phyloP scores from a whole-genome alignment of 2,113 vertebrate species.

The Emydocephalus ijimae region DNA sequence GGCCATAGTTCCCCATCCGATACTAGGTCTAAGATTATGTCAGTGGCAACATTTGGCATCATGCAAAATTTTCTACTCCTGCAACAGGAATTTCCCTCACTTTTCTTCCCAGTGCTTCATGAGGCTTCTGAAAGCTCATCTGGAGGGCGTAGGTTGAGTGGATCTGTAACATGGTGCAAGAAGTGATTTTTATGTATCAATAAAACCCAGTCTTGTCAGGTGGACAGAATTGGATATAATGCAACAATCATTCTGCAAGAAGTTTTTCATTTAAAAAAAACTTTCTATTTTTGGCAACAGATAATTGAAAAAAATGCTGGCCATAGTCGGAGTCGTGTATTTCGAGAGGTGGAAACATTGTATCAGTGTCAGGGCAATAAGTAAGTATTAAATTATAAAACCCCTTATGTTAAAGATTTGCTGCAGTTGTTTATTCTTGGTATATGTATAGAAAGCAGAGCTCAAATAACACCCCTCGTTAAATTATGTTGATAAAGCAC shows the following conservation, averaged over 20 bases:
- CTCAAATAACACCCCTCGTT: background rate
- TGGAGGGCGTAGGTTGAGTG: background rate
- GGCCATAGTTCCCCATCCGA: background rate
- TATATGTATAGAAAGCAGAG: background rate
- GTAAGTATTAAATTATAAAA: conserved; percentile 67
- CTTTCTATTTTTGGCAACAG: conserved; percentile 67
- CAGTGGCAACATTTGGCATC: background rate
- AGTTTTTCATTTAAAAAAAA: background rate
- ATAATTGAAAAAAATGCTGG: conserved; percentile 92
- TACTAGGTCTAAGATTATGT: background rate
- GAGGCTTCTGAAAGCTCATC: background rate
- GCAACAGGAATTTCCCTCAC: background rate
- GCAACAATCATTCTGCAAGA: background rate
- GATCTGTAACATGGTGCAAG: background rate
- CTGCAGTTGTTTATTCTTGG: background rate
- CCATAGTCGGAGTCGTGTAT: conserved; percentile 90
- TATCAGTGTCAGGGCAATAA: conserved; percentile 97
- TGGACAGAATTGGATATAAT: background rate
- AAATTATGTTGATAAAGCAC: background rate
- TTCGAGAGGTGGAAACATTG: conserved; percentile 93
- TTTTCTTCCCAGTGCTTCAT: background rate
- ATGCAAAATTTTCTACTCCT: background rate
- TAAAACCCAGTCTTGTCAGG: background rate
- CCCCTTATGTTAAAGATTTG: background rate
- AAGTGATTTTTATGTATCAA: background rate